Evolutionary conservation across 2,888 invertebrate species (phyloP).

Genomic region (Oasisia sp.): DNA sequence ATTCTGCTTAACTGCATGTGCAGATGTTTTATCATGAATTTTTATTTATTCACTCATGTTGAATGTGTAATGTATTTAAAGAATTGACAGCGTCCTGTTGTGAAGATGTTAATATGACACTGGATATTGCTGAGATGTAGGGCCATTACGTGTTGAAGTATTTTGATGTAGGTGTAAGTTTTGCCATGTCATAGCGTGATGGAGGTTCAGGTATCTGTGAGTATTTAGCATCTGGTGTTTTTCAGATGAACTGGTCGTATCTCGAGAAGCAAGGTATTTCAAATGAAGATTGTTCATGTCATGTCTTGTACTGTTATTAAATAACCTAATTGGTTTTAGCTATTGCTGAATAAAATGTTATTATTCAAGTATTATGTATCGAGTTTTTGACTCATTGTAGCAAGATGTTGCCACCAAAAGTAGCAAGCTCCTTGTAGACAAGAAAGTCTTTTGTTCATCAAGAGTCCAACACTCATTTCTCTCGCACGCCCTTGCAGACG

Average conservation of each 20-base stretch:
- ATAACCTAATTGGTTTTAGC: constrained; percentile 11
- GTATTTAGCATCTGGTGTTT: constrained; percentile 6
- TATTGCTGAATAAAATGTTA: constrained; percentile 6
- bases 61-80: not conserved
- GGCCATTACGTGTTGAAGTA: not conserved
- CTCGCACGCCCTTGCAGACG: not conserved
- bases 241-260: not conserved
- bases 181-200: not conserved
- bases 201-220: not conserved
- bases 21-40: not conserved
- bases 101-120: not conserved
- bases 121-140: not conserved
- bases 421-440: not conserved
- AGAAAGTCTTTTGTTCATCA: too few species aligned
- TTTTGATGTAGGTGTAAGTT: not conserved
- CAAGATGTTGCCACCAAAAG: not conserved
- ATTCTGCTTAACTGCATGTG: not conserved
- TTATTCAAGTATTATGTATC: not conserved
- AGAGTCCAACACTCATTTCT: not conserved
- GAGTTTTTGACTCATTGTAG: not conserved
- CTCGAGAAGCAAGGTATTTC: not conserved
- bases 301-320: not conserved
- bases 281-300: not conserved
- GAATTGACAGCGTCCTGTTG: not conserved
- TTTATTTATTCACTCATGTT: not conserved